Base-by-base conservation (phyloP, 1,140 invertebrate species). In the Chrysomallon squamiferum region DNA sequence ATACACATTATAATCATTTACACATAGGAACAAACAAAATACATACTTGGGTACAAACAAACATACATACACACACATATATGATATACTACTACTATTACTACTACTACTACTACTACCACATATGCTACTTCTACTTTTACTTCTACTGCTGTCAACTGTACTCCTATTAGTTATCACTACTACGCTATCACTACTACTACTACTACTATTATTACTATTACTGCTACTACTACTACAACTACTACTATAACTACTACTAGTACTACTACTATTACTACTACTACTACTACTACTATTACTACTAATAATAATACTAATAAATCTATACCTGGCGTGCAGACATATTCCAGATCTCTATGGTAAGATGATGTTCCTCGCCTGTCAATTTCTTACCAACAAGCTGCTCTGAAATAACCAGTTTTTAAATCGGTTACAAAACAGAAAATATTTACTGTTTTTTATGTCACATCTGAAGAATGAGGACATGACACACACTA, bases 281-380 rank as follows among this genome's bases (percentile, higher is more conserved):
- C 27, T 25, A 43, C 7, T 3, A n/a, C 2, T 43, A 38, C 2
- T n/a, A 18, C n/a, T 2, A 38, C 7, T 5, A 38, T 18, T 27
- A 11, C 18, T 33, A 58, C 18, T 15, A 0, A 1, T 25, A 29
- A 25, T 27, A 52, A 29, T 13, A 15, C 15, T n/a, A 18, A 58
- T 45, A 41, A 22, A 25, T 15, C 18, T 58, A 32, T 22, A 71
- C 69, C 45, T 66, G 50, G 22, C 69, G 22, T 1, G 65, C 69
- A 11, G 61, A 32, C n/a, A 60, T 52, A 30, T 71, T 54, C 69
- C 69, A 71, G 13, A 71, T 25, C 32, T 71, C 69, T 47, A 71
- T 15, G 13, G 38, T 33, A 2, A 71, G 60, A 25, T 57, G 43
- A 22, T 62, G 59, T 57, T 71, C 65, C 13, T 68, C 66, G 1